Evolutionary conservation across 2,113 vertebrate species (phyloP).

Genomic region (Bufo gargarizans): DNA sequence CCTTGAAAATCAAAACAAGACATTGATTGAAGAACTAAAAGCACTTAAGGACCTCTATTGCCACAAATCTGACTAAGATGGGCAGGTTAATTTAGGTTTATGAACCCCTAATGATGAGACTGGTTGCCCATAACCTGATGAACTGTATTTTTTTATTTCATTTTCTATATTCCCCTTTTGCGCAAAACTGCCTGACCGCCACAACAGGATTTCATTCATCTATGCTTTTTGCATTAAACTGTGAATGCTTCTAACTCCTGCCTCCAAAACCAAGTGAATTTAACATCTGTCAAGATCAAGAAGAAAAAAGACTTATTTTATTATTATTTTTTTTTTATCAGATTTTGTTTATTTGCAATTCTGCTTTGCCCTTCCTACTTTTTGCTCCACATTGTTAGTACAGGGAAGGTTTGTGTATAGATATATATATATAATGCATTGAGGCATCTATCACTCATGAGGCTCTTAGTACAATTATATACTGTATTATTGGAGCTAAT

Average conservation of each 20-base stretch:
- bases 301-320: conserved; percentile 64
- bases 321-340: conserved; percentile 41
- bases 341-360: conserved; percentile 68
- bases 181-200: conserved; percentile 86
- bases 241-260: conserved; percentile 82
- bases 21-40: conserved; percentile 98
- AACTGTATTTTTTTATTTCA: conserved; percentile 65
- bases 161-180: conserved; percentile 86
- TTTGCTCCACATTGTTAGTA: conserved; percentile 61
- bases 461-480: conserved; percentile 29
- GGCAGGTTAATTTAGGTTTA: conserved; percentile 63
- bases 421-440: conserved; percentile 21
- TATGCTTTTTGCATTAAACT: conserved; percentile 82
- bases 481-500: conserved; percentile 37
- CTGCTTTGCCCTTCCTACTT: conserved; percentile 57
- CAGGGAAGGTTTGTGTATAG: conserved; percentile 32
- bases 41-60: conserved; percentile 99
- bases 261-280: conserved; percentile 70
- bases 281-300: conserved; percentile 69
- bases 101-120: conserved; percentile 78
- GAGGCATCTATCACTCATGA: conserved; percentile 1
- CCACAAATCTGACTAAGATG: conserved; percentile 95
- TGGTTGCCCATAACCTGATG: conserved; percentile 77
- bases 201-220: conserved; percentile 80
- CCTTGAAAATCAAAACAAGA: conserved; percentile 99